Conservation (phyloP, 2,797 vertebrate genomes). For the Schizopygopsis pylzovi region DNA sequence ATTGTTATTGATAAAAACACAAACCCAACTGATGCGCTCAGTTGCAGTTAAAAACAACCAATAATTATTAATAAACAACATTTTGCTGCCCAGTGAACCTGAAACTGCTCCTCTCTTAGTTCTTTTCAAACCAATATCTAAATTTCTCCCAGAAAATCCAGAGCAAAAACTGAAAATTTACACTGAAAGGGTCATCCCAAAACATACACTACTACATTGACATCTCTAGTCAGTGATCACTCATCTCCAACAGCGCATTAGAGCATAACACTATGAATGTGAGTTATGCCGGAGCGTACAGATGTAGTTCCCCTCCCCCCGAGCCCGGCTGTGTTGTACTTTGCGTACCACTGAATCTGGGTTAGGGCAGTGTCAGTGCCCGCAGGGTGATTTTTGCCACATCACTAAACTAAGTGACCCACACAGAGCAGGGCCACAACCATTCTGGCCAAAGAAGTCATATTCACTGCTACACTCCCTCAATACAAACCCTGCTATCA, state of each 20-base stretch:
- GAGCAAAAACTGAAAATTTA: neutral
- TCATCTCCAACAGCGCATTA: neutral
- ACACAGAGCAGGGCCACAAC: slow-evolving; percentile 30
- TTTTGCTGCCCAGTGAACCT: neutral
- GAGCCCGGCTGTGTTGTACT: slow-evolving; percentile 22
- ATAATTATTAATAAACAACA: neutral
- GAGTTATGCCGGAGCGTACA: slow-evolving; percentile 20
- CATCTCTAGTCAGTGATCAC: neutral
- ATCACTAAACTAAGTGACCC: slow-evolving; percentile 58
- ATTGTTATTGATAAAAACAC: neutral
- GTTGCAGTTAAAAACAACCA: neutral
- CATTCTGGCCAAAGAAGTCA: slow-evolving; percentile 36
- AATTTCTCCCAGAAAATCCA: neutral
- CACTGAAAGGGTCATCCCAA: neutral
- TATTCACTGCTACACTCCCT: slow-evolving; percentile 34
- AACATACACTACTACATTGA: neutral
- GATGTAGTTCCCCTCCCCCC: slow-evolving; percentile 48
- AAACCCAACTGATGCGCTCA: neutral
- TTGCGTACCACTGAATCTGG: slow-evolving; percentile 44
- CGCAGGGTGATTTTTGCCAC: slow-evolving; percentile 39
- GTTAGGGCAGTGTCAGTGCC: slow-evolving; percentile 51
- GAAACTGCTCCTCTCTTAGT: neutral
- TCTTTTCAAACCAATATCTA: neutral
- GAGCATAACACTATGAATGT: neutral
- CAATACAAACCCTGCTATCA: slow-evolving; percentile 31